phyloP scores from a whole-genome alignment of 2,888 invertebrate genomes.

The Ernsta delagoae region DNA sequence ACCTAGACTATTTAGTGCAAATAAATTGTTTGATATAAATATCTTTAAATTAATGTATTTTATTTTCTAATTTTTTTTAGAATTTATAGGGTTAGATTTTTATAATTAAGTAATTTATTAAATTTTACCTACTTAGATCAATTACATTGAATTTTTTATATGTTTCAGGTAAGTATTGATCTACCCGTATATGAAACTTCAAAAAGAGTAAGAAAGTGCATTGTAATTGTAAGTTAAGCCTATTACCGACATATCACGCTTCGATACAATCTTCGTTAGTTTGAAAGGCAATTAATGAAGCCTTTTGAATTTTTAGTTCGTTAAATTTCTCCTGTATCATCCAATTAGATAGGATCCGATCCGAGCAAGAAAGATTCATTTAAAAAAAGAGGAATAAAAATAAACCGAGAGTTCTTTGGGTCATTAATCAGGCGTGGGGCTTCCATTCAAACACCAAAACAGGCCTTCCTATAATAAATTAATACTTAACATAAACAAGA shows the following conservation, averaged over 20 bases:
- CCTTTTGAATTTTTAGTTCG: conserved; percentile 22
- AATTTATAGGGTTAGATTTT: no score
- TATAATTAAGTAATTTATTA: no score
- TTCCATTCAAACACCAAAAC: conserved; percentile 54
- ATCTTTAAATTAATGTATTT: no score
- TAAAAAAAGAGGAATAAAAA: conserved; percentile 52
- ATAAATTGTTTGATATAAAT: no score
- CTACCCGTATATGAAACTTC: no score
- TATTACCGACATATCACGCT: neutral
- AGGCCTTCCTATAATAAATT: conserved; percentile 64
- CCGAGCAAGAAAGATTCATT: conserved; percentile 50
- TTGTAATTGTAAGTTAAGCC: neutral
- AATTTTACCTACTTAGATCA: no score
- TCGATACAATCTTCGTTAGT: conserved; percentile 13
- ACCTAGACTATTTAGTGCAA: no score
- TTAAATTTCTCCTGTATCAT: conserved; percentile 55
- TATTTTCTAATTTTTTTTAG: no score
- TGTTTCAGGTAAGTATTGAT: conserved; percentile 29
- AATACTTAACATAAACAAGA: conserved; percentile 60
- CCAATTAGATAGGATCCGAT: conserved; percentile 59
- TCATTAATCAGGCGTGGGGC: conserved; percentile 69
- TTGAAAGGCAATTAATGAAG: conserved; percentile 32
- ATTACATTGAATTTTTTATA: neutral
- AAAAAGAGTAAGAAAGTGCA: neutral
- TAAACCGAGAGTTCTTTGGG: conserved; percentile 54